Percentiles rank a stretch among this genome's conserved stretches.
These are phyloP conservation scores for Psittacula echo DNA, from an alignment of 2,797 vertebrate genomes.

Conservation along the genomic window DNA sequence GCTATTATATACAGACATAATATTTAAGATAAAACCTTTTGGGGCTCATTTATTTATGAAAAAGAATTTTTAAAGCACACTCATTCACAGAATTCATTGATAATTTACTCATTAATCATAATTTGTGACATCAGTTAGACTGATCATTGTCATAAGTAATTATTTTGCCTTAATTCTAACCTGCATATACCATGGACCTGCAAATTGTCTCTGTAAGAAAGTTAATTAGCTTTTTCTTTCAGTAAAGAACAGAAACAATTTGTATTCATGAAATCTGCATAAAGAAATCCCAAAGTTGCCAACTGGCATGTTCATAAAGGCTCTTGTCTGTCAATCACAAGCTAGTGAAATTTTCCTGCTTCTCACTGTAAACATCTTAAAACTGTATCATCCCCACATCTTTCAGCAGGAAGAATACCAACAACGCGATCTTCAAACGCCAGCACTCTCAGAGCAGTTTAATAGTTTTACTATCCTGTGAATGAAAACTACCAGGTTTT, in stretches of 20 bases:
- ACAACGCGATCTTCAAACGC: background rate
- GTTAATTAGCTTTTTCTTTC: constrained; percentile 63
- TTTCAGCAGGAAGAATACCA: background rate
- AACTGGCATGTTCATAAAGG: background rate
- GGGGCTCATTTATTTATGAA: constrained; percentile 2
- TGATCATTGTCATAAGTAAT: constrained; percentile 66
- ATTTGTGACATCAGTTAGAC: constrained; percentile 66
- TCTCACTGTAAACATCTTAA: background rate
- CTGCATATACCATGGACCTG: constrained; percentile 45
- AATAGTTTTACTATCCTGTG: background rate
- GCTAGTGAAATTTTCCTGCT: background rate
- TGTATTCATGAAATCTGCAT: background rate
- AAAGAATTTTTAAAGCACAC: constrained; percentile 34
- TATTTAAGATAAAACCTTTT: background rate
- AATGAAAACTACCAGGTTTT: background rate
- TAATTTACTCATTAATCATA: constrained; percentile 72
- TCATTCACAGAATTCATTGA: constrained; percentile 56
- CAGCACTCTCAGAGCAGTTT: background rate
- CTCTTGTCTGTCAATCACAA: background rate
- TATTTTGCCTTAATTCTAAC: constrained; percentile 66
- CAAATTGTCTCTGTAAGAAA: constrained; percentile 59
- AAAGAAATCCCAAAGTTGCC: background rate
- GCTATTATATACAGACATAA: background rate
- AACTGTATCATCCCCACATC: background rate
- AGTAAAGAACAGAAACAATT: constrained; percentile 12